Conservation (phyloP, 2,888 invertebrate species). For the Acanthosepion pharaonis region DNA sequence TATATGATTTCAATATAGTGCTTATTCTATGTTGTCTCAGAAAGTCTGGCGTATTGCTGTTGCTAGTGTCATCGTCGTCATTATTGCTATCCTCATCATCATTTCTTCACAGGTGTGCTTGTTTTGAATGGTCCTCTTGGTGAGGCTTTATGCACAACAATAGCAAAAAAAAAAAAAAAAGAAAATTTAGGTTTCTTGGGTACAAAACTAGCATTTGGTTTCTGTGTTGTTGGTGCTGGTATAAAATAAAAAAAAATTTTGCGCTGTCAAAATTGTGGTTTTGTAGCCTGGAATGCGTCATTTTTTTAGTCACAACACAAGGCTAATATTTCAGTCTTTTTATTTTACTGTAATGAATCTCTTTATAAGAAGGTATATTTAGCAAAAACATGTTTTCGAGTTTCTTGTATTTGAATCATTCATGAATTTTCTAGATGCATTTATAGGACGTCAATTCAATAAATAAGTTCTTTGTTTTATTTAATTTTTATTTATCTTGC, state of each 20-base stretch:
- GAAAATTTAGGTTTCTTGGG: neutral
- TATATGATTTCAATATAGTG: neutral
- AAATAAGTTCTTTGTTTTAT: too few species aligned
- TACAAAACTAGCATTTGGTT: neutral
- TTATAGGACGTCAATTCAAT: too few species aligned
- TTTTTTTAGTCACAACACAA: neutral
- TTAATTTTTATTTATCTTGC: too few species aligned
- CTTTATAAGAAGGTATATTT: neutral
- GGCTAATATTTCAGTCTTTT: neutral
- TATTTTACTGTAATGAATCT: neutral
- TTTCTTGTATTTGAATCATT: neutral
- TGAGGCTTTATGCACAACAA: neutral
- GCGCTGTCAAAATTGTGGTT: neutral
- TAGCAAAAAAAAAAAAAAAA: neutral
- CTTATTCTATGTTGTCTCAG: neutral
- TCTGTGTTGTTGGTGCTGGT: neutral
- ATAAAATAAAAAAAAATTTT: neutral
- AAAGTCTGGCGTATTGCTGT: conserved; percentile 4
- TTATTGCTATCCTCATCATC: neutral
- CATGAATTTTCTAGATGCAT: too few species aligned
- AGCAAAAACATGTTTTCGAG: neutral
- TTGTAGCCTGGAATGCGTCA: neutral
- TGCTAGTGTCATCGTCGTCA: neutral
- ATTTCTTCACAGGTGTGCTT: conserved; percentile 14
- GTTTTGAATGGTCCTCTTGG: neutral